Percentiles rank a stretch among this genome's conserved stretches.
Evolutionary conservation across 92 coral and sea anemone genomes (phyloP).

Genomic region (Epizoanthus stellaris): DNA sequence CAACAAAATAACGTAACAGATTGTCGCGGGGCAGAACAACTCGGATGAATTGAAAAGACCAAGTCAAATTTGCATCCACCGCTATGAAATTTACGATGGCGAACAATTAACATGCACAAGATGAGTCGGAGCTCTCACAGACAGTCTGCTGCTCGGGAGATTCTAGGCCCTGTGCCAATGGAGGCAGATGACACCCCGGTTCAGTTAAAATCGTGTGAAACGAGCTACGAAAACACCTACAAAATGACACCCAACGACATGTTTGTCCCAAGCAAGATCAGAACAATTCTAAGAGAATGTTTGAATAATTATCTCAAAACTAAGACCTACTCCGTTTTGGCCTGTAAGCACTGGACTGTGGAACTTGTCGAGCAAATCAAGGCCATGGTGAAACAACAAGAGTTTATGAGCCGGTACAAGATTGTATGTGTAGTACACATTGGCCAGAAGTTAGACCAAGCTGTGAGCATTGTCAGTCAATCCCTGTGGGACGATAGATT

Average conservation of each 20-base stretch:
- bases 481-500: constrained; percentile 78
- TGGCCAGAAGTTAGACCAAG: constrained; percentile 70
- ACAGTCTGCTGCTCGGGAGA: neutral
- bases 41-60: neutral
- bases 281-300: constrained; percentile 44
- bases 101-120: neutral
- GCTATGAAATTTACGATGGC: too few relatives aligned
- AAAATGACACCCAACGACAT: constrained; percentile 61
- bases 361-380: constrained; percentile 70
- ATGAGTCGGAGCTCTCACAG: neutral
- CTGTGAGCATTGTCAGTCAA: constrained; percentile 57
- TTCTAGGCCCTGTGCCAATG: neutral
- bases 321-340: constrained; percentile 40
- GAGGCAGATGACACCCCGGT: neutral
- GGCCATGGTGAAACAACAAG: constrained; percentile 54
- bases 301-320: constrained; percentile 48
- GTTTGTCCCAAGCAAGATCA: constrained; percentile 51
- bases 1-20: too few relatives aligned
- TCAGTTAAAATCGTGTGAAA: neutral
- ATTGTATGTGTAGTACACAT: constrained; percentile 74
- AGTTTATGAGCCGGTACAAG: constrained; percentile 64
- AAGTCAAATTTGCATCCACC: neutral
- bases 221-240: constrained; percentile 63
- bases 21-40: too few relatives aligned
- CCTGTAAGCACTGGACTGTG: constrained; percentile 45